These are phyloP conservation scores for Phortica variegata DNA, from an alignment of 1,140 invertebrate species.

Conservation along the genomic window DNA sequence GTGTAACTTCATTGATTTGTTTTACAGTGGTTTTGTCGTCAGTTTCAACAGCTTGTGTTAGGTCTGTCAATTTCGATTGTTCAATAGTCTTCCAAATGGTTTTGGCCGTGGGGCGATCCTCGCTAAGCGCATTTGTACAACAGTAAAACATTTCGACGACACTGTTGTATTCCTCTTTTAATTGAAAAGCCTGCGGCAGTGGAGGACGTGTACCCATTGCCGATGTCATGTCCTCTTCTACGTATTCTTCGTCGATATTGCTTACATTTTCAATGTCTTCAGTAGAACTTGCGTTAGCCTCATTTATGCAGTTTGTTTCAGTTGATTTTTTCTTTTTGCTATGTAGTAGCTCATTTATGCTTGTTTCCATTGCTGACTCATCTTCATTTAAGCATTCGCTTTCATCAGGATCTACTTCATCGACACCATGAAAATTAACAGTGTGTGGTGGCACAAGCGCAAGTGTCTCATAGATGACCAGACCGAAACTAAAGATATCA, in stretches of 20 bases:
- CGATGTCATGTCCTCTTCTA: not conserved
- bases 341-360: too few relatives aligned
- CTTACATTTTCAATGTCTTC: not conserved
- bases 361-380: not conserved
- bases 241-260: not conserved
- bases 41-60: too few relatives aligned
- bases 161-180: slow-evolving; percentile 63
- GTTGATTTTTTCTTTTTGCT: slow-evolving; percentile 1
- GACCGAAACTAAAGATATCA: slow-evolving; percentile 79
- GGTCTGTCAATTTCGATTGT: too few relatives aligned
- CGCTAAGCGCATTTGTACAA: slow-evolving; percentile 67
- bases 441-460: slow-evolving; percentile 68
- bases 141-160: slow-evolving; percentile 71
- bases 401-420: not conserved
- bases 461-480: slow-evolving; percentile 81
- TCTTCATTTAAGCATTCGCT: not conserved
- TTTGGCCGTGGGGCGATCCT: slow-evolving; percentile 64
- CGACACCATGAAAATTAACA: slow-evolving; percentile 52
- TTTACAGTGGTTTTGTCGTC: too few relatives aligned
- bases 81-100: slow-evolving; percentile 39
- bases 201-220: slow-evolving; percentile 66
- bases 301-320: slow-evolving; percentile 6
- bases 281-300: slow-evolving; percentile 22
- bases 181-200: slow-evolving; percentile 65
- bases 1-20: too few relatives aligned